Base-by-base conservation (phyloP, 1,140 invertebrate genomes). In the Diorhabda sublineata region DNA sequence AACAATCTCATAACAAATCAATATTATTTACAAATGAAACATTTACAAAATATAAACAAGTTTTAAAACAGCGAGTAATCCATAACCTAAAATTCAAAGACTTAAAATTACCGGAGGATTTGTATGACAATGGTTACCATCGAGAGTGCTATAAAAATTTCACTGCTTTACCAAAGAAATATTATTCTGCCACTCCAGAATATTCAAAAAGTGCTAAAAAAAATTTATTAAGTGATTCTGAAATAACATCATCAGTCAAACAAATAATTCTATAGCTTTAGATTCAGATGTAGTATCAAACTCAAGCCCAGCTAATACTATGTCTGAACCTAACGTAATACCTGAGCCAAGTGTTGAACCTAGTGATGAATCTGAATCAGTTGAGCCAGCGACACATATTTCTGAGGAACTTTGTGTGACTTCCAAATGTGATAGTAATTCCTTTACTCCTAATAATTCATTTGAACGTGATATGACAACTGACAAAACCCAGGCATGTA, bases 51-150 rank as follows among this genome's bases (percentile, higher is more conserved):
- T 68, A 66, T 59, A 45, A 66, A 71, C 62, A 1, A n/a, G 56
- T 71, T 62, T 45, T 64, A 56, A 73, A 74, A 64, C 43, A 52
- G 9, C 56, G 68, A 71, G 61, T 58, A 63, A 64, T 63, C 26
- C 45, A 63, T 68, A 68, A 68, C 67, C 61, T 68, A 47, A 62
- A 68, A 68, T 26, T 26, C 26, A 26, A 26, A 61, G 60, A 68
- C 42, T 60, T 71, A 65, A n/a, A 68, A 71, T 74, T 74, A 45
- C 67, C 73, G 9, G 62, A 9, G 44, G 71, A 74, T 58, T 68
- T 69, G 45, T 69, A 52, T 47, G 47, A 68, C 4, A 68, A 26
- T 26, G 26, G 26, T 26, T 26, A 26, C 26, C 26, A 26, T 26
- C 26, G 26, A 26, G 26, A 0, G 26, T 26, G 26, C 26, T 26